These are phyloP conservation scores for Pantelozetes paolii DNA, from an alignment of 2,888 invertebrate species.

Conservation along the genomic window DNA sequence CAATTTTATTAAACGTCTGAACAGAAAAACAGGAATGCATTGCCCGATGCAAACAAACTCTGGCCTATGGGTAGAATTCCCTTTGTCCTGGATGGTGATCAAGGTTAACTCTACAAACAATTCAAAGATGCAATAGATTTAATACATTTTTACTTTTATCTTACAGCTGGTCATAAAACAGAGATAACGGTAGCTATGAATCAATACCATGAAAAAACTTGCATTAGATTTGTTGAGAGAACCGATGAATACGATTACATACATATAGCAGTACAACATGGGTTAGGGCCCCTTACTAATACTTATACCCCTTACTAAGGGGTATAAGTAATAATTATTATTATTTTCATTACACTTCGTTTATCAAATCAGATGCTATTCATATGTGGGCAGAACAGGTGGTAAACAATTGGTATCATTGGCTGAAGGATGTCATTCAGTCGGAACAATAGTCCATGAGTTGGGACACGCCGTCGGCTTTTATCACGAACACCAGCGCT, in stretches of 20 bases:
- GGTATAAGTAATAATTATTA: background rate
- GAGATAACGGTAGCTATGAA: conserved; percentile 40
- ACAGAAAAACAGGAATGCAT: conserved; percentile 26
- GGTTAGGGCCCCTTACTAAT: no score
- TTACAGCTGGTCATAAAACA: background rate
- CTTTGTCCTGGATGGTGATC: conserved; percentile 40
- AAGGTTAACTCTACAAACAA: conserved; percentile 39
- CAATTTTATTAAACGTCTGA: background rate
- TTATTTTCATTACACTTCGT: background rate
- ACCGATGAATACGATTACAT: conserved; percentile 43
- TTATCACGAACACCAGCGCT: conserved; percentile 42
- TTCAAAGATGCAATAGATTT: background rate
- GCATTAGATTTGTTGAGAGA: conserved; percentile 44
- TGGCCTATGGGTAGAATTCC: conserved; percentile 45
- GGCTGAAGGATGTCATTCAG: conserved; percentile 36
- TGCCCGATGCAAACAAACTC: conserved; percentile 35
- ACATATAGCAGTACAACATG: conserved; percentile 18
- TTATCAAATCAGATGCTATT: conserved; percentile 41
- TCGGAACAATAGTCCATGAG: conserved; percentile 41
- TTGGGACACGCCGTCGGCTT: conserved; percentile 44
- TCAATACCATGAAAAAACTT: conserved; percentile 44
- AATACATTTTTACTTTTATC: background rate
- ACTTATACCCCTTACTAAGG: background rate
- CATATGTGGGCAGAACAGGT: conserved; percentile 40
- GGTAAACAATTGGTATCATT: conserved; percentile 41